Evolutionary conservation across 2,888 invertebrate species (phyloP), one percentile per base, ranked within the genome.

Genomic region (Eupeodes luniger): DNA sequence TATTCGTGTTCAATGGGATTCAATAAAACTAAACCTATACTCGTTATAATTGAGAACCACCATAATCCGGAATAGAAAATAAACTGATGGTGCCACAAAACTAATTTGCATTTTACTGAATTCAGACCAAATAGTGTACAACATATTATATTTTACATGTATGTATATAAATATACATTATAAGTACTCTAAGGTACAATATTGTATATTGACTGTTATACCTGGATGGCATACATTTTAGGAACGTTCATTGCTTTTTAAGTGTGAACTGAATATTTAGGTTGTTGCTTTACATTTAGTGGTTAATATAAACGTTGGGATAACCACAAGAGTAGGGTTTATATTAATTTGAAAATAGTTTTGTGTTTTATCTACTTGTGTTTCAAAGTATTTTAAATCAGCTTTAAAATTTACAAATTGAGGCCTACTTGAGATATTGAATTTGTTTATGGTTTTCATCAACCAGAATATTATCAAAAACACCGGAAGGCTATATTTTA

Each of bases 71-170:
- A 53, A 53, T 53, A 53, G 36, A 55, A 69, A 53, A 69, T 40
- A 53, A 10, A 53, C 36, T 27, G 12, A 5, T 16, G 51, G 11
- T 16, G 36, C 67, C 51, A 69, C 67, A 69, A 69, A 69, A 69
- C 67, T 34, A 69, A 69, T 69, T 69, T 69, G 53, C 36, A 53
- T 69, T 69, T 36, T 49, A 49, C 27, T 34, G 19, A 66, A 27
- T 66, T 47, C 14, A 27, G 5, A 16, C 0, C 27, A 6, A 66
- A 10, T 27, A 27, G 27, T 27, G 1, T 27, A 27, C 27, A 27
- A 27, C 14, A 10, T 3, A 19, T 19, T 59, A 3, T 27, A 12
- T 12, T 12, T 55, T 5, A 16, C 9, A 53, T 9, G 5, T 19
- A 12, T 47, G 12, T 47, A 44, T 47, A 10, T 47, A 12, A 1